Percentiles rank a stretch among this genome's conserved stretches.
phyloP scores from a whole-genome alignment of 2,113 vertebrate species.

The Rhipidura dahli region DNA sequence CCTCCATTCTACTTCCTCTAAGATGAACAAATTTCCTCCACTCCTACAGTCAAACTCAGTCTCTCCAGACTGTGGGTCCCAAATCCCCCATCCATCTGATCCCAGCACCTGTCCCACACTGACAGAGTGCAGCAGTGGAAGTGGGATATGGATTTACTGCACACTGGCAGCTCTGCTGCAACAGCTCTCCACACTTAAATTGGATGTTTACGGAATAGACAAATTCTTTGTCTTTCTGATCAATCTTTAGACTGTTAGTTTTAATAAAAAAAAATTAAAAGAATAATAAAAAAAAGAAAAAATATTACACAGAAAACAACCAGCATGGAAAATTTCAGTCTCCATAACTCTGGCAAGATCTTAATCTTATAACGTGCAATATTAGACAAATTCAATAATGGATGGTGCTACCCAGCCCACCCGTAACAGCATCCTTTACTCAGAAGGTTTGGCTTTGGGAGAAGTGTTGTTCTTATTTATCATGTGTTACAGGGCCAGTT shows the following conservation, averaged over 20 bases:
- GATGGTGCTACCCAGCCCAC: neutral
- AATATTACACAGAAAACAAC: neutral
- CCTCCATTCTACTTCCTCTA: neutral
- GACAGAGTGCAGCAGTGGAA: neutral
- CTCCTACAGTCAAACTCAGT: neutral
- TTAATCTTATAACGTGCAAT: neutral
- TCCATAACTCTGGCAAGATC: neutral
- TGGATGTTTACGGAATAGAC: neutral
- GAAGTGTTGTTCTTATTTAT: neutral
- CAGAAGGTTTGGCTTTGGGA: neutral
- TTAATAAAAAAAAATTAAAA: neutral
- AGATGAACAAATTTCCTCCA: neutral
- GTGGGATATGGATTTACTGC: neutral
- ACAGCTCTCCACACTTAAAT: neutral
- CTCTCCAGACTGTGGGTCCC: neutral
- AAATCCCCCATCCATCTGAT: neutral
- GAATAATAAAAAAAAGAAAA: too few species aligned
- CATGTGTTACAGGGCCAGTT: neutral
- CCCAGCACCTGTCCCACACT: neutral
- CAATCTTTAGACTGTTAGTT: neutral
- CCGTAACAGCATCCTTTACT: neutral
- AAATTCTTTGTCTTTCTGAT: neutral
- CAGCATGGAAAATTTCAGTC: neutral
- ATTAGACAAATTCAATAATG: neutral
- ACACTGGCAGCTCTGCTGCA: neutral